Evolutionary conservation across 2,888 invertebrate genomes (phyloP), one percentile per base, ranked within the genome.

Genomic region (Junonia oenone): DNA sequence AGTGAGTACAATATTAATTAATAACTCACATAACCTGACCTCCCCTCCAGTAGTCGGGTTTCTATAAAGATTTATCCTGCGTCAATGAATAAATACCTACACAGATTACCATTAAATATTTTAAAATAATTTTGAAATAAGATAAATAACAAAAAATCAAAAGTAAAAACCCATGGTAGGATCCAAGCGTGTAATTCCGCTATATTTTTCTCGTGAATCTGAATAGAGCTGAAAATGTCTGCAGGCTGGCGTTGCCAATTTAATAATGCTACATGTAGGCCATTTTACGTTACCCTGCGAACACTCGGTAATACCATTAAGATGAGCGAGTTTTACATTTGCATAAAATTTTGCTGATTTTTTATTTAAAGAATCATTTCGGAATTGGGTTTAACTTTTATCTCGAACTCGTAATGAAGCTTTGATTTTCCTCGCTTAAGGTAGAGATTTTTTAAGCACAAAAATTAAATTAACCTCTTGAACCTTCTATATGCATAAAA

Each of bases 221-320:
- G 76, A 75, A 81, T 74, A 60, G 70, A 69, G 68, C 65, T 71
- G 71, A 63, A 67, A 78, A 71, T 73, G 73, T 71, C 65, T 66
- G 65, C 61, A 56, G 59, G 58, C 64, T 62, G 63, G 63, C 69
- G 58, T 63, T 68, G 72, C 69, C 80, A 82, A 83, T 83, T 82
- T 82, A 81, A 82, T 83, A 83, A 82, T 77, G 69, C 72, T 65
- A 68, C 76, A 70, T 75, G 73, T 79, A 76, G 70, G 75, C 69
- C 69, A 64, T 71, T 72, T 69, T 68, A 69, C 71, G 68, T 68
- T 43, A 26, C 43, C 43, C 40, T 26, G 22, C 17, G 53, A 50
- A 56, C 58, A 55, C 38, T 51, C 26, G 31, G 35, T 55, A 61
- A 58, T 58, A 53, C 45, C 58, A 37, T 61, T 37, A 53, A 49